phyloP scores from a whole-genome alignment of 1,140 invertebrate genomes.

The Odontomachus brunneus region DNA sequence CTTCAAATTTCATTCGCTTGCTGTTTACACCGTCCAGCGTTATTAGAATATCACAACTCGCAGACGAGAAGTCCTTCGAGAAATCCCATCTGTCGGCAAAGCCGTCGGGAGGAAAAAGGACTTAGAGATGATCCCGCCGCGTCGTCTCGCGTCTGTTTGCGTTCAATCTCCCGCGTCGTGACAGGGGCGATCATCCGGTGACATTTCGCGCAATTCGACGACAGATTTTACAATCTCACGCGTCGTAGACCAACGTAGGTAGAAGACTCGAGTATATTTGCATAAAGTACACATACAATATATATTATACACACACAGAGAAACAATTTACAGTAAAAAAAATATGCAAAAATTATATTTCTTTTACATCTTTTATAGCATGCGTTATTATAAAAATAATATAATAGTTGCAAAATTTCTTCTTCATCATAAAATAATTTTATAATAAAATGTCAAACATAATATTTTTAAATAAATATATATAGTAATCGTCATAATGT shows the following conservation, averaged over 20 bases:
- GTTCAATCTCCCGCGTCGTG: constrained; percentile 19
- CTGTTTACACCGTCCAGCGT: not conserved
- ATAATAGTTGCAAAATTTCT: no score
- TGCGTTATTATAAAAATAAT: no score
- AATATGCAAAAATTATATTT: no score
- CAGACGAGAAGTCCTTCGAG: not conserved
- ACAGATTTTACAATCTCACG: not conserved
- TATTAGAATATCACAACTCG: constrained; percentile 9
- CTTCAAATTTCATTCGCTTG: constrained; percentile 12
- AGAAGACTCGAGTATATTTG: no score
- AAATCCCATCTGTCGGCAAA: constrained; percentile 3
- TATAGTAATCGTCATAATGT: no score
- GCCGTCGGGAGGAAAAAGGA: not conserved
- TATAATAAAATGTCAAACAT: no score
- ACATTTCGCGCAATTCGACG: not conserved
- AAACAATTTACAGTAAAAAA: no score
- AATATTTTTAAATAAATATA: no score
- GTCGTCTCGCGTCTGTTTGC: constrained; percentile 7
- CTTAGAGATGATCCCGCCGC: not conserved
- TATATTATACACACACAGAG: no score
- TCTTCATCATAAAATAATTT: no score
- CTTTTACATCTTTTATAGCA: no score
- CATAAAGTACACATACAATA: not conserved
- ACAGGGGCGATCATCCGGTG: not conserved
- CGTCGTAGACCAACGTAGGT: no score